phyloP scores from a whole-genome alignment of 2,888 invertebrate genomes.

The Keiferia lycopersicella region DNA sequence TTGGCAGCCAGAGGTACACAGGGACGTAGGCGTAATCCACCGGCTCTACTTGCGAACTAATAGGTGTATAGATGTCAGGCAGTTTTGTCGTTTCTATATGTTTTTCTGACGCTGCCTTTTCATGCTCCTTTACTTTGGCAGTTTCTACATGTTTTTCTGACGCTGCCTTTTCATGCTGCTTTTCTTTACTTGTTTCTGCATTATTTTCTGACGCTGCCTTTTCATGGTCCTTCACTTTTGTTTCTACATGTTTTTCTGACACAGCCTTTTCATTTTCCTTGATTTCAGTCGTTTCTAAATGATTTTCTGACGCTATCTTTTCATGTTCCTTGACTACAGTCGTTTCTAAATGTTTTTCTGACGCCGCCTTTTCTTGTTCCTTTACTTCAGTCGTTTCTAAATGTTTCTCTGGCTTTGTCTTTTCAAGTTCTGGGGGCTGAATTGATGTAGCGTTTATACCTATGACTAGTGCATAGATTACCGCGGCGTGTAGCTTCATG shows the following conservation, averaged over 20 bases:
- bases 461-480: not conserved
- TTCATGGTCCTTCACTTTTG: not conserved
- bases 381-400: too few relatives aligned
- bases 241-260: not conserved
- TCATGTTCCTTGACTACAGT: not conserved
- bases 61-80: not conserved
- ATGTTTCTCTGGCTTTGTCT: not conserved
- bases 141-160: not conserved
- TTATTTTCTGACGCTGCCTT: too few relatives aligned
- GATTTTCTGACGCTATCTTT: too few relatives aligned
- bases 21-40: constrained; percentile 43
- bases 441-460: not conserved
- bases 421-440: not conserved
- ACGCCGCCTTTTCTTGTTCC: not conserved
- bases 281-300: too few relatives aligned
- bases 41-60: not conserved
- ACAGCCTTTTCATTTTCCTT: not conserved
- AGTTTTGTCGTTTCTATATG: too few relatives aligned
- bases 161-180: not conserved
- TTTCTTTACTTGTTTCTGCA: too few relatives aligned
- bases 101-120: too few relatives aligned
- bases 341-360: too few relatives aligned
- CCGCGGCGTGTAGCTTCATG: constrained; percentile 52
- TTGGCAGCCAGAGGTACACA: constrained; percentile 69
- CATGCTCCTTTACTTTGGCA: not conserved